Evolutionary conservation across 2,113 vertebrate species (phyloP), one percentile per base, ranked within the genome.

Genomic region (Ageneiosus marmoratus): DNA sequence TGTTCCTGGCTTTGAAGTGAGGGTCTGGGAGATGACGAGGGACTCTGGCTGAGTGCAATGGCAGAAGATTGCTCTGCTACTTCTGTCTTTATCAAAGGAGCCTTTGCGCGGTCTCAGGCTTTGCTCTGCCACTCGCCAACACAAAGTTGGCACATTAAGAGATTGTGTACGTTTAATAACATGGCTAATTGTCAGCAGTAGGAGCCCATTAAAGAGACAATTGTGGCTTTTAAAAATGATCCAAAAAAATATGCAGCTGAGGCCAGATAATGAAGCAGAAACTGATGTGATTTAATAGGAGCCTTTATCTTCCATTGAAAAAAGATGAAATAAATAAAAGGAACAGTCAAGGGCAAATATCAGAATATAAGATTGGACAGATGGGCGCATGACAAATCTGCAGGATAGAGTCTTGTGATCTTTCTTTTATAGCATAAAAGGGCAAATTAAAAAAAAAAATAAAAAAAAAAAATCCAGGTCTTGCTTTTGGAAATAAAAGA

Each of bases 1-100:
- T 99, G 97, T 97, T 96, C 95, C 96, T 95, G 90, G 95, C 97
- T 99, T 99, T 99, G 98, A 99, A 98, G 98, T 99, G 93, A 97
- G 94, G 95, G 95, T 94, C 95, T 92, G 93, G 91, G 90, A 95
- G 94, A 94, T 95, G 93, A 95, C 93, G 94, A 96, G 96, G 94
- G 95, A 95, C 95, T 95, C 89, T 74, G 91, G 92, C 90, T 89
- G 96, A 97, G 96, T 93, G 93, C 95, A 96, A 96, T 95, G 95
- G 95, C 95, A 95, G 92, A 95, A 95, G 96, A 95, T 90, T 94
- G 95, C 93, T 93, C 94, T 87, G 90, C 95, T 93, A 88, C 95
- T 95, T 91, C 95, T 94, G 90, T 94, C 91, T 93, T 92, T 96
- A 95, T 97, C 96, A 96, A 94, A 96, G 95, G 93, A 95, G 93